These are phyloP conservation scores for Diabrotica balteata DNA, from an alignment of 2,888 invertebrate species.

Conservation along the genomic window DNA sequence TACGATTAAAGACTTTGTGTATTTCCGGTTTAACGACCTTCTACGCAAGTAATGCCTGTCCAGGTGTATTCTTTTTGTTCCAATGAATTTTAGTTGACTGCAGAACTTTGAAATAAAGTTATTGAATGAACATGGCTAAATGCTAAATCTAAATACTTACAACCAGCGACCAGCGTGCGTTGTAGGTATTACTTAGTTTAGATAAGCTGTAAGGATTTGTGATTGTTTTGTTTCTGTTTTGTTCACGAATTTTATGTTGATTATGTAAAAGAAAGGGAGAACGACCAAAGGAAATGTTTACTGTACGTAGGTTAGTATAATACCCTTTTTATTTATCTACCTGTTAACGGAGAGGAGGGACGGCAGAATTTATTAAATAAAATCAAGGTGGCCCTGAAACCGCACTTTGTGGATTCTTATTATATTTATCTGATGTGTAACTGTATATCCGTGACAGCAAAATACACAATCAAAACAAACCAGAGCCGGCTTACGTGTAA, in stretches of 20 bases:
- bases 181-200: background rate
- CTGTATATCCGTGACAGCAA: too few species aligned
- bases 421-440: too few species aligned
- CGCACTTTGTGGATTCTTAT: too few species aligned
- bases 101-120: conserved; percentile 11
- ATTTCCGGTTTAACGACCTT: conserved; percentile 8
- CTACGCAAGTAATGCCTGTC: background rate
- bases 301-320: conserved; percentile 1
- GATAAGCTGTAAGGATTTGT: conserved; percentile 1
- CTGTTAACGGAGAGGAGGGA: background rate
- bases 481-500: too few species aligned
- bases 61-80: background rate
- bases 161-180: too few species aligned
- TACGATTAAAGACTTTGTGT: background rate
- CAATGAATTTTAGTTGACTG: background rate
- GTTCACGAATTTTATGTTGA: background rate
- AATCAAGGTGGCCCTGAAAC: too few species aligned
- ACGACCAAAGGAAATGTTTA: background rate
- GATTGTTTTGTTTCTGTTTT: conserved; percentile 1
- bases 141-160: background rate
- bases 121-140: background rate
- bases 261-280: too few species aligned
- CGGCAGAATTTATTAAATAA: too few species aligned
- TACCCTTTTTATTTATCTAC: background rate
- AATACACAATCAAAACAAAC: too few species aligned